These are phyloP conservation scores for Acropora tenuis DNA, from an alignment of 64 coral and sea anemone species.

Conservation along the genomic window DNA sequence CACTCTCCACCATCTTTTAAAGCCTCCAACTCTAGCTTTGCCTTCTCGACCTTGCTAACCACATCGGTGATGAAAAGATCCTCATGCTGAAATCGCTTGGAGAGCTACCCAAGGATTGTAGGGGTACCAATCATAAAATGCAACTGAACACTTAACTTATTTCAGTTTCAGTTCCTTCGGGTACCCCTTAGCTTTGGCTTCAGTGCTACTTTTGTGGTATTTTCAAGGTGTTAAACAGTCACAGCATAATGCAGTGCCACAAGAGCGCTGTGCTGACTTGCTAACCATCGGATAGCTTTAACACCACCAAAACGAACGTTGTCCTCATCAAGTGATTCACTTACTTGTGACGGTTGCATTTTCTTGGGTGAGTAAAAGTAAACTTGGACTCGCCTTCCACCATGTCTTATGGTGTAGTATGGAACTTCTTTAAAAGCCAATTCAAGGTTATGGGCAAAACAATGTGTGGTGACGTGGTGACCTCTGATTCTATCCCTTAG, in stretches of 20 bases:
- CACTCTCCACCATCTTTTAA: too few relatives aligned
- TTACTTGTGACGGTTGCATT: background rate
- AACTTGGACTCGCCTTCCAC: slow-evolving; percentile 19
- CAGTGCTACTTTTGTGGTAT: slow-evolving; percentile 15
- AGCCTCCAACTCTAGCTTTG: too few relatives aligned
- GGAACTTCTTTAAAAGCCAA: slow-evolving; percentile 39
- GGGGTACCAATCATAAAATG: slow-evolving; percentile 31
- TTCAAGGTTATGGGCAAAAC: slow-evolving; percentile 41
- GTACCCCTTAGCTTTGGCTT: background rate
- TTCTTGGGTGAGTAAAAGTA: slow-evolving; percentile 44
- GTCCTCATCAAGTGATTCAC: slow-evolving; percentile 9
- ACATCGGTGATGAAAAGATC: background rate
- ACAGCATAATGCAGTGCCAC: slow-evolving; percentile 17
- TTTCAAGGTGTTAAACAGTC: slow-evolving; percentile 41
- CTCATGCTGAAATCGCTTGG: background rate
- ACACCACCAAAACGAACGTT: slow-evolving; percentile 25
- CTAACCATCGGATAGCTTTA: slow-evolving; percentile 34
- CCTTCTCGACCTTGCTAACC: background rate
- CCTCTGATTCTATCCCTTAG: background rate
- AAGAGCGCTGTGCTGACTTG: slow-evolving; percentile 36
- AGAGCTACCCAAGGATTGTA: background rate
- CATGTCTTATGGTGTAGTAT: slow-evolving; percentile 28
- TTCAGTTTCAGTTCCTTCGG: background rate
- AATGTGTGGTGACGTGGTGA: slow-evolving; percentile 24
- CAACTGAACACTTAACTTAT: slow-evolving; percentile 1